These are phyloP conservation scores for Aleadryas rufinucha DNA, from an alignment of 2,113 vertebrate species.

Conservation along the genomic window DNA sequence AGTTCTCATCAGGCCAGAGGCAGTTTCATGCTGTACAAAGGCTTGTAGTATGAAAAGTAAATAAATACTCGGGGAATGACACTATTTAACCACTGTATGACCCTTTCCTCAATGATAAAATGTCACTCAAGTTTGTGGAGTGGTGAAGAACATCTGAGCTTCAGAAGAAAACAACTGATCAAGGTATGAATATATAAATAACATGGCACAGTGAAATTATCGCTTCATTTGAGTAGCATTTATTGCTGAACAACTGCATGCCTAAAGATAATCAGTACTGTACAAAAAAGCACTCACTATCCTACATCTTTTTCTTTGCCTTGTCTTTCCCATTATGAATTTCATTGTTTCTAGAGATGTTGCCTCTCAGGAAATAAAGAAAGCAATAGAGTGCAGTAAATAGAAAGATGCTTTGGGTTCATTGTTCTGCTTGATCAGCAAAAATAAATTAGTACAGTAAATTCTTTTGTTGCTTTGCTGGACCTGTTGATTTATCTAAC, in stretches of 20 bases:
- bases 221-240: background rate
- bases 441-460: background rate
- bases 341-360: background rate
- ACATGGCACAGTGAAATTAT: background rate
- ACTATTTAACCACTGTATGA: background rate
- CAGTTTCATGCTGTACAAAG: background rate
- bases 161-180: background rate
- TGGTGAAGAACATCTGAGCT: background rate
- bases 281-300: background rate
- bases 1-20: background rate
- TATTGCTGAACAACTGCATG: background rate
- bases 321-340: background rate
- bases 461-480: background rate
- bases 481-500: background rate
- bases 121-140: background rate
- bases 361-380: background rate
- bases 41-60: constrained; percentile 1
- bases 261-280: background rate
- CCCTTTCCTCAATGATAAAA: background rate
- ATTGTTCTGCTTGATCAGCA: background rate
- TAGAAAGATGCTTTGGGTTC: background rate
- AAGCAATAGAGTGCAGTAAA: background rate
- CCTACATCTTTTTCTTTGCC: background rate
- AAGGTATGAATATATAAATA: background rate
- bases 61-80: background rate